Conservation (phyloP, 2,797 vertebrate species). For the Siniperca obscura region DNA sequence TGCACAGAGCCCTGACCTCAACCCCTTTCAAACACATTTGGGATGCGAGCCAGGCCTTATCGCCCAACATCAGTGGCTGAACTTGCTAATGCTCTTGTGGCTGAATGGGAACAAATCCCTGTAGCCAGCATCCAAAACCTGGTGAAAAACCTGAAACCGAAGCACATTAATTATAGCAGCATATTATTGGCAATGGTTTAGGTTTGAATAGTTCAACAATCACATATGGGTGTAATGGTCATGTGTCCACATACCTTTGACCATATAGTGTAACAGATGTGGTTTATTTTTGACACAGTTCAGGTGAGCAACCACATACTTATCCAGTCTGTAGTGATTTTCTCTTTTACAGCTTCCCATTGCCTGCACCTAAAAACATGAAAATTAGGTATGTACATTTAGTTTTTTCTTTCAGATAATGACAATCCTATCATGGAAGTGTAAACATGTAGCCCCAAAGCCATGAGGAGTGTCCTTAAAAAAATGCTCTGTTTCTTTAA, state of each 20-base stretch:
- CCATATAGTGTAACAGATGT: background rate
- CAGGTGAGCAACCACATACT: background rate
- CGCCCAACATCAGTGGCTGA: background rate
- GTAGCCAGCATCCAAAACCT: background rate
- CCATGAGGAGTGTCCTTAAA: background rate
- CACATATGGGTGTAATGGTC: too few species aligned
- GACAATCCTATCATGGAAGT: background rate
- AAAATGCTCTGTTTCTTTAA: background rate
- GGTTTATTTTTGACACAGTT: background rate
- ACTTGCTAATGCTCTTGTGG: constrained; percentile 7
- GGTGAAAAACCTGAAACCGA: background rate
- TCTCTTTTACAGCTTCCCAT: background rate
- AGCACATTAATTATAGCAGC: background rate
- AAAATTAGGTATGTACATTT: background rate
- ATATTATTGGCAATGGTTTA: background rate
- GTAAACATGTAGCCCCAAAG: background rate
- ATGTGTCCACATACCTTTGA: constrained; percentile 5
- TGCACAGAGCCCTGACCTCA: background rate
- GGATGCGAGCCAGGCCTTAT: background rate
- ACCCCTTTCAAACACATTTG: background rate
- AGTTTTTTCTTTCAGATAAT: background rate
- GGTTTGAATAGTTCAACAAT: constrained; percentile 1
- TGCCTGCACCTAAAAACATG: background rate
- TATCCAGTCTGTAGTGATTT: background rate
- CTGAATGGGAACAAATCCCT: constrained; percentile 13